Base-by-base conservation (phyloP, 1,140 invertebrate species). In the Coelopa frigida region DNA sequence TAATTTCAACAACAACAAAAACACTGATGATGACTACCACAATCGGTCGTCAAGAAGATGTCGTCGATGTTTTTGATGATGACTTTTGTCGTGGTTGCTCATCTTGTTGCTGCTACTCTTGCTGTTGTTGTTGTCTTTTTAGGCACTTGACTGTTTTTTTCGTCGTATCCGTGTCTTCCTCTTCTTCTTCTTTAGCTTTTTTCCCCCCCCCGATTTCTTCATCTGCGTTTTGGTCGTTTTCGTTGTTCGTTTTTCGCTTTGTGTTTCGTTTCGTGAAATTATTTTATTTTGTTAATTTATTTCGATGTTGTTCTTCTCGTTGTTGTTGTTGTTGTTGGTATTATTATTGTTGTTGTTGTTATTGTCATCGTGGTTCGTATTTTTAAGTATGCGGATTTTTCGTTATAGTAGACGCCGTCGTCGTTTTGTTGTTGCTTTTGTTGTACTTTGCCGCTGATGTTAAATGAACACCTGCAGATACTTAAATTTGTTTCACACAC, bases 381-480 rank as follows among this genome's bases (percentile, higher is more conserved):
- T n/a, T n/a, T n/a, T n/a, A n/a, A n/a, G n/a, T n/a, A n/a, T n/a
- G n/a, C n/a, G n/a, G n/a, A n/a, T n/a, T n/a, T n/a, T n/a, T n/a
- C n/a, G n/a, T n/a, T n/a, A n/a, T 37, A 29, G 27, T 29, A 29
- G 8, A 14, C 14, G 27, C 8, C 8, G 14, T 29, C 8, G 14
- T 29, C 15, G 11, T 7, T 44, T 44, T 44, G 4, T 33, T 24
- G 23, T 15, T 42, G 40, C 8, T 42, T 23, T 7, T 54, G 21
- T 55, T 62, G 55, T 51, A 63, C 50, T 42, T 61, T 55, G 55
- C 52, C 58, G 58, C 56, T 49, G 56, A 55, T 63, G 63, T 62
- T 60, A 64, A 63, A 58, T 63, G 60, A 63, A 63, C 60, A 63
- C 60, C 60, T 63, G 60, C 60, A 62, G 60, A 62, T 62, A 62